phyloP scores from a whole-genome alignment of 2,797 vertebrate genomes.

The Cygnus olor region DNA sequence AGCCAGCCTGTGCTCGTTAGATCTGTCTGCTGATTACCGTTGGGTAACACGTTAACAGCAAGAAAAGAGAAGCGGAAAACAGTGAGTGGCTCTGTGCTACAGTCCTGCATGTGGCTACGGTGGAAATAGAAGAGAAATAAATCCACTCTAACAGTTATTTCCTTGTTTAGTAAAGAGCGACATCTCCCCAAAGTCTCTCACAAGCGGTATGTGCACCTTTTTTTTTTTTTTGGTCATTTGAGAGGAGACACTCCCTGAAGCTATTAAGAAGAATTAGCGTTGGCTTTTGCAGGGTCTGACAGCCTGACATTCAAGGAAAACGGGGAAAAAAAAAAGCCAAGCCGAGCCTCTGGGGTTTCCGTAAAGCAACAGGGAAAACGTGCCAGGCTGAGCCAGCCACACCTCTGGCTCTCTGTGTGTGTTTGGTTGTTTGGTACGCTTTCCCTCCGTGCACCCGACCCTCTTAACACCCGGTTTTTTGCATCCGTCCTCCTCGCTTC shows the following conservation, averaged over 20 bases:
- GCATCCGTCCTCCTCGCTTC: neutral
- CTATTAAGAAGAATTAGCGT: neutral
- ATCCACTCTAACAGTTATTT: neutral
- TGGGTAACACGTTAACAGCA: conserved; percentile 40
- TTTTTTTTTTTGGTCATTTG: neutral
- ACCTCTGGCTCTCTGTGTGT: conserved; percentile 10
- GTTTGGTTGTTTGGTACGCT: neutral
- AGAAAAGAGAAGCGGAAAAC: conserved; percentile 33
- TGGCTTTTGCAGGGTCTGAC: conserved; percentile 8
- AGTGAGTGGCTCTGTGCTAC: neutral
- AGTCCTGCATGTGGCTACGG: neutral
- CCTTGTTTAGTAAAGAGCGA: neutral
- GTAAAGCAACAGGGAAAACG: neutral
- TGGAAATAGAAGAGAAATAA: conserved; percentile 8
- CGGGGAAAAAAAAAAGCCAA: no score
- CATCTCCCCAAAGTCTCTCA: neutral
- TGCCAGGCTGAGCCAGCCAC: conserved; percentile 29
- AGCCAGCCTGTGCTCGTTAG: conserved; percentile 44
- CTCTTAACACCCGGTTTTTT: neutral
- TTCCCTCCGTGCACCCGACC: neutral
- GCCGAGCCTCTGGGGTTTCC: neutral
- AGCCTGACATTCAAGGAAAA: neutral
- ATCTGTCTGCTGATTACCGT: conserved; percentile 57
- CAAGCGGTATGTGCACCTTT: neutral
- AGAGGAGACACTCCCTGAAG: neutral